Evolutionary conservation across 2,113 vertebrate genomes (phyloP), one percentile per base, ranked within the genome.

Genomic region (Cnemophilus loriae): DNA sequence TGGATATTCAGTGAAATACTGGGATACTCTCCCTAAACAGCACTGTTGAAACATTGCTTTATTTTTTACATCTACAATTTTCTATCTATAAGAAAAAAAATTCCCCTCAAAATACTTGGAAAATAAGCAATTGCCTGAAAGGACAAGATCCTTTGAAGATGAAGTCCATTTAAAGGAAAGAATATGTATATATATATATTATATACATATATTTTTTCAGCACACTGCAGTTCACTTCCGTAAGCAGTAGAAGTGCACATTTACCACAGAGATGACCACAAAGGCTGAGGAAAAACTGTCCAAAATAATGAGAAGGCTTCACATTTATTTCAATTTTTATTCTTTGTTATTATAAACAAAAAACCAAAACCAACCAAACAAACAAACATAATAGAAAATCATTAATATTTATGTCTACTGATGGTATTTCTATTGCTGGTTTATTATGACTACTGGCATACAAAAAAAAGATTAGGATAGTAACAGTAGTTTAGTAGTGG

Each of bases 131-230:
- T 5, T 47, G 8, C 19, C 26, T 59, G 42, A 86, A 86, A 70
- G 21, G 6, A 41, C 5, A 26, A 21, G 13, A 23, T 24, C 5
- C 13, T 60, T 81, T 68, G 56, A 90, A 59, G 60, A 10, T 63
- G n/a, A 20, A 61, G 4, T 46, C 16, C 7, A 14, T 18, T 77
- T 61, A 15, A 77, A 83, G 7, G 28, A 37, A 59, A 74, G 13
- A 42, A 4, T 12, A 81, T 22, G 37, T 10, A 6, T 9, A 4
- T 19, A 2, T 7, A 13, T 9, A 2, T 8, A 46, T 35, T 8
- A 16, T 7, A 16, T 12, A 13, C 5, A 5, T 8, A 5, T 4
- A 1, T 7, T n/a, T 70, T 41, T 90, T 32, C 41, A 85, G n/a
- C n/a, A 23, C 5, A 4, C 23, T 59, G 17, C 44, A 75, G 50